Evolutionary conservation across 2,113 vertebrate species (phyloP).

Genomic region (Cercopithecus mona): DNA sequence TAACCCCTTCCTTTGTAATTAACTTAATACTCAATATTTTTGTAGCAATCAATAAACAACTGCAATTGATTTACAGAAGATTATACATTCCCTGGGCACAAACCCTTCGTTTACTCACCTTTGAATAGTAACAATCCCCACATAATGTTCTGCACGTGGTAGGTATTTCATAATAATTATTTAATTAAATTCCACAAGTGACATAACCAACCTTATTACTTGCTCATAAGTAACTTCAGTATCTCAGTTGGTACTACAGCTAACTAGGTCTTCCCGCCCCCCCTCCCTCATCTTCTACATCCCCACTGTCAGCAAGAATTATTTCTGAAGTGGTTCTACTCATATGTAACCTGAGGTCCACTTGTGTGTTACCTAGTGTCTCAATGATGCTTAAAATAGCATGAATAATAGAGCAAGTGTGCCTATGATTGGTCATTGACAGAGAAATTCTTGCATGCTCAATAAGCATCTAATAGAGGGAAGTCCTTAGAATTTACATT

Average conservation of each 20-base stretch:
- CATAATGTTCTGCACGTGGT: neutral
- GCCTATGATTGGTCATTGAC: neutral
- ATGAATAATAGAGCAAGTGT: neutral
- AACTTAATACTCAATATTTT: conserved; percentile 34
- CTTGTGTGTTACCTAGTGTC: neutral
- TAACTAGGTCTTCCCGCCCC: neutral
- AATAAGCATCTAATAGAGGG: neutral
- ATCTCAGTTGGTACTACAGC: neutral
- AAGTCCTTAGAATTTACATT: conserved; percentile 25
- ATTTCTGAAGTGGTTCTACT: neutral
- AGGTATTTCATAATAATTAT: conserved; percentile 24
- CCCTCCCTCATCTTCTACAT: neutral
- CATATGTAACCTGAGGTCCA: conserved; percentile 18
- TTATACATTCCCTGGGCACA: neutral
- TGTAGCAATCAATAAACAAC: conserved; percentile 27
- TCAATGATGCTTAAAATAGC: conserved; percentile 16
- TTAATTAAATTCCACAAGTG: conserved; percentile 38
- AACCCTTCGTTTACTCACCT: neutral
- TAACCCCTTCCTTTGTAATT: conserved; percentile 40
- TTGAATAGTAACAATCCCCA: neutral
- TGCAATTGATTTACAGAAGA: neutral
- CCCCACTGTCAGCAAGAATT: conserved; percentile 3
- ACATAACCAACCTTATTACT: neutral
- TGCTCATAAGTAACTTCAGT: neutral
- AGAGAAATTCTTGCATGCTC: neutral